These are phyloP conservation scores for Budorcas taxicolor DNA, from an alignment of 2,113 vertebrate genomes.

Conservation along the genomic window DNA sequence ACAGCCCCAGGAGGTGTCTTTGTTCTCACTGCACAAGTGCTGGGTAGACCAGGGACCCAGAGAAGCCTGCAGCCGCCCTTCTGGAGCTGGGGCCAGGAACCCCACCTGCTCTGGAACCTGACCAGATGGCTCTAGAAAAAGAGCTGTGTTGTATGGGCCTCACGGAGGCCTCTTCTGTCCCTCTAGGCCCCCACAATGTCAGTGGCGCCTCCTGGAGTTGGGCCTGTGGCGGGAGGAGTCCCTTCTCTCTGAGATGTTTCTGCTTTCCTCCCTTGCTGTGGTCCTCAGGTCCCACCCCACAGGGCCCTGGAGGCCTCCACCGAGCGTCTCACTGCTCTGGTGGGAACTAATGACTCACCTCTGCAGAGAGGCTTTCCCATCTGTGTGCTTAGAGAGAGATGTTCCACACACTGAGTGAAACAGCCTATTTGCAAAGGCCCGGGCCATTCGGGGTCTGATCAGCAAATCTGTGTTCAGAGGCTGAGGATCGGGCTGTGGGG, in stretches of 20 bases:
- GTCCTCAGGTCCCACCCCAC: neutral
- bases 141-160: neutral
- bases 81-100: neutral
- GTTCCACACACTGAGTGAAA: neutral
- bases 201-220: neutral
- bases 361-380: neutral
- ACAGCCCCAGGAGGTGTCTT: neutral
- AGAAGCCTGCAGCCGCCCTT: neutral
- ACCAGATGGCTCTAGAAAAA: neutral
- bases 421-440: neutral
- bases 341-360: neutral
- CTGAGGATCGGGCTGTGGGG: neutral
- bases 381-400: neutral
- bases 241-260: neutral
- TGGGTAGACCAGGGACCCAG: neutral
- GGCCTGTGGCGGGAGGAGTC: fast-evolving
- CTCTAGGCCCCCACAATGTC: neutral
- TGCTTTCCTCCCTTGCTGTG: fast-evolving
- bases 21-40: neutral
- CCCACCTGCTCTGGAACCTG: neutral
- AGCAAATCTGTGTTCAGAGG: slow-evolving; percentile 9
- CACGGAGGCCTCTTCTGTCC: neutral
- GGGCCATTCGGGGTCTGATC: neutral
- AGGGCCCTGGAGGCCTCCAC: neutral
- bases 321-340: neutral